Percentiles rank a stretch among this genome's conserved stretches.
phyloP scores from a whole-genome alignment of 2,888 invertebrate species.

The Halictus ligatus region DNA sequence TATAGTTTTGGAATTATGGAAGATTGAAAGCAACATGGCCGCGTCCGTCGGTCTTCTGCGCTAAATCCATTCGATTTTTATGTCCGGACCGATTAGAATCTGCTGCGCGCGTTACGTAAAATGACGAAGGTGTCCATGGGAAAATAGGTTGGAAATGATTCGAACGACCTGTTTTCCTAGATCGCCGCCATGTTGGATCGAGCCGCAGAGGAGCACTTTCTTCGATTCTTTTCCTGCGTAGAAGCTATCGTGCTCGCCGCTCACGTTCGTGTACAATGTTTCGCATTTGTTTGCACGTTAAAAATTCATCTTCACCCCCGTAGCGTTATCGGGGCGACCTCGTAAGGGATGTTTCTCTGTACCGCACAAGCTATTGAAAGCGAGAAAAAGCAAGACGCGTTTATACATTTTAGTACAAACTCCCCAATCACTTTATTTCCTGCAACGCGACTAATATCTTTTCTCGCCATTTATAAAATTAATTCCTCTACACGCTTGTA shows the following conservation, averaged over 20 bases:
- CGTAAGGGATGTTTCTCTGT: neutral
- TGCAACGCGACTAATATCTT: no score
- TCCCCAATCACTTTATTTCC: neutral
- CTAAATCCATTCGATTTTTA: conserved; percentile 3
- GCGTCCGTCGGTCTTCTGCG: neutral
- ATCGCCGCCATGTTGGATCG: neutral
- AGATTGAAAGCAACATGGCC: neutral
- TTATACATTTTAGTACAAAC: fast-evolving
- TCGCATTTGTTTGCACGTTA: neutral
- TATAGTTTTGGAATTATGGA: neutral
- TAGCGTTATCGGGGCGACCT: neutral
- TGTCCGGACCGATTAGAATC: neutral
- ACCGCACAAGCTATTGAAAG: neutral
- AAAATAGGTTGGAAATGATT: neutral
- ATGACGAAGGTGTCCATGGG: neutral
- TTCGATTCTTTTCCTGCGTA: neutral
- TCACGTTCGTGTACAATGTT: neutral
- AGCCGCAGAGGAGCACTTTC: neutral
- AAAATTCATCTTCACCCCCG: neutral
- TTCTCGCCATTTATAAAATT: no score
- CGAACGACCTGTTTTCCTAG: neutral
- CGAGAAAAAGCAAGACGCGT: neutral
- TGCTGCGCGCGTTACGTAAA: neutral
- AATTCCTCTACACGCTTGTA: no score
- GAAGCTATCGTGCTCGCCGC: neutral